Evolutionary conservation across 2,888 invertebrate genomes (phyloP).

Genomic region (Globia sparganii): DNA sequence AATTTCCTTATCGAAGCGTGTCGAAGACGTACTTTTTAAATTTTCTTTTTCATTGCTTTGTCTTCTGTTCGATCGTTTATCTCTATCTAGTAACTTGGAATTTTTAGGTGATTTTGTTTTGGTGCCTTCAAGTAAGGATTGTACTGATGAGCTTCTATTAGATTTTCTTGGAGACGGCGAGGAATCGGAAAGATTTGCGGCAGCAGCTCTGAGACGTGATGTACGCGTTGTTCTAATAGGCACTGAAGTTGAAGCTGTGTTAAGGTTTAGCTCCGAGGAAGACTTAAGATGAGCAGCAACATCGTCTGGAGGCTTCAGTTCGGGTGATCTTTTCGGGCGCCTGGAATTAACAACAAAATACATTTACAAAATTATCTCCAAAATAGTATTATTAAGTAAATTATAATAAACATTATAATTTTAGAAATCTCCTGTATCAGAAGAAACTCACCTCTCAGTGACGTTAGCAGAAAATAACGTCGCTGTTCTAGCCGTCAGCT

Average conservation of each 20-base stretch:
- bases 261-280: conserved; percentile 87
- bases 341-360: conserved; percentile 77
- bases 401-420: background rate
- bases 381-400: too few species aligned
- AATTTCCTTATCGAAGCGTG: conserved; percentile 83
- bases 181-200: conserved; percentile 83
- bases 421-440: background rate
- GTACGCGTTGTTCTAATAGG: conserved; percentile 93
- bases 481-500: conserved; percentile 91
- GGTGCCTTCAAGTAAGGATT: conserved; percentile 82
- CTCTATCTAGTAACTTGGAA: conserved; percentile 85
- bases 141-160: conserved; percentile 85
- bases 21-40: conserved; percentile 76
- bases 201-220: conserved; percentile 93
- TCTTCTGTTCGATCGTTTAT: conserved; percentile 81
- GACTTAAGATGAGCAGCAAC: conserved; percentile 83
- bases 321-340: conserved; percentile 78
- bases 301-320: conserved; percentile 81
- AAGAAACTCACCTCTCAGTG: conserved; percentile 82
- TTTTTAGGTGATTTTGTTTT: conserved; percentile 81
- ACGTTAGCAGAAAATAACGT: conserved; percentile 92
- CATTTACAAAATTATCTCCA: background rate
- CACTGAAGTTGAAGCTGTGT: conserved; percentile 85
- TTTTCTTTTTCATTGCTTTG: conserved; percentile 85
- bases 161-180: conserved; percentile 79